Conservation (phyloP, 2,888 invertebrate genomes). For the Yponomeuta evonymella region DNA sequence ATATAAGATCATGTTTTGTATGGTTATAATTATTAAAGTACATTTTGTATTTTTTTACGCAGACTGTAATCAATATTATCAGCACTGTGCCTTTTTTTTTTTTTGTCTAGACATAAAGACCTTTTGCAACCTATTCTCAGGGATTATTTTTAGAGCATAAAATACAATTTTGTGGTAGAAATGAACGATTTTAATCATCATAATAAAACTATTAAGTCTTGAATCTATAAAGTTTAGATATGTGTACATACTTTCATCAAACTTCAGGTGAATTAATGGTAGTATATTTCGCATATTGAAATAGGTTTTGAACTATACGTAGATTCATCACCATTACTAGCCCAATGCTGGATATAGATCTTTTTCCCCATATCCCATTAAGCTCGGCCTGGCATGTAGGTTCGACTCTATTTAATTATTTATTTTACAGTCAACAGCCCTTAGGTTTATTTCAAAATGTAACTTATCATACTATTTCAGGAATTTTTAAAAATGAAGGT, state of each 20-base stretch:
- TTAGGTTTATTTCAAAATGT: no score
- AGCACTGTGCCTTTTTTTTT: not conserved
- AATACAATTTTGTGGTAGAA: not conserved
- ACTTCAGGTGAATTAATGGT: no score
- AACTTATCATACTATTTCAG: no score
- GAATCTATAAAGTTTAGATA: not conserved
- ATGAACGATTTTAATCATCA: not conserved
- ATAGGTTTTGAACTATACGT: no score
- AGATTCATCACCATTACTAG: no score
- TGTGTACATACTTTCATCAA: not conserved
- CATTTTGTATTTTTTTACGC: slow-evolving; percentile 18
- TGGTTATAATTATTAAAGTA: slow-evolving; percentile 24
- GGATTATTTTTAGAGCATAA: not conserved
- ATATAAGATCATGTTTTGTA: not conserved
- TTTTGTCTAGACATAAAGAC: not conserved
- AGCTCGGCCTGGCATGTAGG: no score
- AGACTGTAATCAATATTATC: not conserved
- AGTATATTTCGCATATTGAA: no score
- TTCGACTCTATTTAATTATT: no score
- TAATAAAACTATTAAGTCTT: not conserved
- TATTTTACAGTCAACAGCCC: no score
- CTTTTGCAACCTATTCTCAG: not conserved
- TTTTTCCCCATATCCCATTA: no score
- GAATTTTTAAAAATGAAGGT: no score
- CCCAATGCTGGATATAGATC: no score